Evolutionary conservation across 2,888 invertebrate genomes (phyloP).

Genomic region (Metacarcinus magister): DNA sequence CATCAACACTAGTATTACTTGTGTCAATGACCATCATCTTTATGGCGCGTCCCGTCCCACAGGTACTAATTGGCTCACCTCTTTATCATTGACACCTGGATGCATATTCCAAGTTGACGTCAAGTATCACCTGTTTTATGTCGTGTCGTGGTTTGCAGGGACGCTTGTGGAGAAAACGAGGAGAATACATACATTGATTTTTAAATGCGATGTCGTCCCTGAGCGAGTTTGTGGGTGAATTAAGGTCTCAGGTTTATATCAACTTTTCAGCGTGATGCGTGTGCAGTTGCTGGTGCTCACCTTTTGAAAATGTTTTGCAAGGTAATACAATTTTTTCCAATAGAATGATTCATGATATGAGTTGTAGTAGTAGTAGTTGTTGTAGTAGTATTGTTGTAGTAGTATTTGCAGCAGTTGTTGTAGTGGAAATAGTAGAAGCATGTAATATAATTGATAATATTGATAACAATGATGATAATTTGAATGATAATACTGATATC

Average conservation of each 20-base stretch:
- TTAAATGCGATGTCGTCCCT: background rate
- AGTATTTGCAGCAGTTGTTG: no score
- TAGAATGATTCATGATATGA: no score
- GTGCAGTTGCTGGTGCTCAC: background rate
- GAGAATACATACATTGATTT: background rate
- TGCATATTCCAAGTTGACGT: background rate
- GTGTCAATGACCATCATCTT: background rate
- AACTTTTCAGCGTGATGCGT: conserved; percentile 14
- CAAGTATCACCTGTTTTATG: background rate
- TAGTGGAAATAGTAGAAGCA: background rate
- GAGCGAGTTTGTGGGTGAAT: background rate
- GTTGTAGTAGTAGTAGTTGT: background rate
- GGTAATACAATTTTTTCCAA: background rate
- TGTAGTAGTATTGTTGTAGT: background rate
- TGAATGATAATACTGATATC: no score
- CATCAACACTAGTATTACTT: background rate
- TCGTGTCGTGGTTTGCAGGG: background rate
- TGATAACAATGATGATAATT: background rate
- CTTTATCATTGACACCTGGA: background rate
- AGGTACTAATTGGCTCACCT: background rate
- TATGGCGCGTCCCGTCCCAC: background rate
- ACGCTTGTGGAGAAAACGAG: background rate
- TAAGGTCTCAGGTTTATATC: background rate
- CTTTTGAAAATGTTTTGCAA: conserved; percentile 15
- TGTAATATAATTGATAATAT: background rate